A percentile compares a stretch with the other conserved stretches of the same genome.
Conservation (phyloP, 2,113 vertebrate genomes). For the Heterotis niloticus region DNA sequence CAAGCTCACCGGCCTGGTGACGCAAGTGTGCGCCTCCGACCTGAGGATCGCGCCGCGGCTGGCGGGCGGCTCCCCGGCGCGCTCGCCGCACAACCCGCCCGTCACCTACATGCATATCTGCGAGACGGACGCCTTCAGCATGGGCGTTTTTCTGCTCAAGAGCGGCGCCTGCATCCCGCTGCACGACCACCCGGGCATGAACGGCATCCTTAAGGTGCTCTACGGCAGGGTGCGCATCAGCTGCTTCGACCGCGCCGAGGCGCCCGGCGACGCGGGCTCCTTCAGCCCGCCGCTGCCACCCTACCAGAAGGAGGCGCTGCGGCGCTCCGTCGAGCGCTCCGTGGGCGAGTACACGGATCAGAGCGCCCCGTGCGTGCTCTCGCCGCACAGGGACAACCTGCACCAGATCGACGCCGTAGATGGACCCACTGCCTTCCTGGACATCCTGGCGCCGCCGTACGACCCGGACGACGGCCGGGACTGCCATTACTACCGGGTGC, state of each 20-base stretch:
- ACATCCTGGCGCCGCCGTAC: constrained; percentile 91
- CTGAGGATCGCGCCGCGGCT: constrained; percentile 74
- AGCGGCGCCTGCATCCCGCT: constrained; percentile 84
- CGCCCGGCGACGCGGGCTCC: constrained; percentile 19
- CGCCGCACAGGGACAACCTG: constrained; percentile 80
- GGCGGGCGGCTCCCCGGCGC: constrained; percentile 48
- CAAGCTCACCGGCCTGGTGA: constrained; percentile 70
- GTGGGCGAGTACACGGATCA: constrained; percentile 69
- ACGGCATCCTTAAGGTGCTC: constrained; percentile 91
- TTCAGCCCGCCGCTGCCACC: constrained; percentile 50
- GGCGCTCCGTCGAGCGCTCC: constrained; percentile 67
- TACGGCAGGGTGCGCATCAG: constrained; percentile 84
- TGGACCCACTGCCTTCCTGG: constrained; percentile 86
- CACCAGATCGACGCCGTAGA: constrained; percentile 86
- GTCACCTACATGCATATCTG: constrained; percentile 97
- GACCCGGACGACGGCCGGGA: constrained; percentile 83
- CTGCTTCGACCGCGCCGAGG: constrained; percentile 76
- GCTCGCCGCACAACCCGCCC: constrained; percentile 61
- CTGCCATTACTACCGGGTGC: constrained; percentile 88
- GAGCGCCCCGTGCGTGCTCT: constrained; percentile 78
- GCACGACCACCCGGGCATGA: constrained; percentile 95
- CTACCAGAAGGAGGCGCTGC: constrained; percentile 51
- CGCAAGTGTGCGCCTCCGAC: constrained; percentile 77
- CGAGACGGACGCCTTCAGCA: constrained; percentile 86
- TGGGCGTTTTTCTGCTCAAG: constrained; percentile 86